These are phyloP conservation scores for Archilochus colubris DNA, from an alignment of 2,113 vertebrate species.

Conservation along the genomic window DNA sequence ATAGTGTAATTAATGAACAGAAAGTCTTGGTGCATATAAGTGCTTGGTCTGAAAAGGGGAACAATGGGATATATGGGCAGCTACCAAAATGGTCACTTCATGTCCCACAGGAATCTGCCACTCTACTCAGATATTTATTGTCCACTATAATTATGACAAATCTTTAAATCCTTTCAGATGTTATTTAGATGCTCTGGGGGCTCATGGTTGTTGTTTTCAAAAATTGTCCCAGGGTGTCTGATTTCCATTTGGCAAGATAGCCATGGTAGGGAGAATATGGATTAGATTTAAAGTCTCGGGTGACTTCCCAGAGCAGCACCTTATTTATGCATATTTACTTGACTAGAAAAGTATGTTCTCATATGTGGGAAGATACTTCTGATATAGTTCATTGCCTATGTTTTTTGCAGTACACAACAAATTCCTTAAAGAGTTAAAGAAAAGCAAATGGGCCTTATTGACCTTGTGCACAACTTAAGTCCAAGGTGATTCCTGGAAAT, in stretches of 20 bases:
- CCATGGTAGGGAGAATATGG: neutral
- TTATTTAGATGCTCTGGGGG: neutral
- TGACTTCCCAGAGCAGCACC: neutral
- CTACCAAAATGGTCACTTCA: neutral
- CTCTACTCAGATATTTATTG: slow-evolving; percentile 19
- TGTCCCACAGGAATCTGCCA: neutral
- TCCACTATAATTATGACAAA: neutral
- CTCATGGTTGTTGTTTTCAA: neutral
- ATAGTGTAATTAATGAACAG: neutral
- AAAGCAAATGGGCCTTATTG: neutral
- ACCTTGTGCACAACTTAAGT: neutral
- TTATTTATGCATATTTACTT: neutral
- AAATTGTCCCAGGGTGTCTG: neutral
- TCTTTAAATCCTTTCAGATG: slow-evolving; percentile 17
- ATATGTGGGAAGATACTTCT: neutral
- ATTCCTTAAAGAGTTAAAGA: neutral
- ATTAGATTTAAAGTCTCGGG: neutral
- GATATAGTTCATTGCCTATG: neutral
- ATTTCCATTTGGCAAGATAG: neutral
- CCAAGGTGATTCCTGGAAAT: neutral
- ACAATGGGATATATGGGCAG: neutral
- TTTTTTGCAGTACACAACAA: neutral
- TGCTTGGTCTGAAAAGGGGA: neutral
- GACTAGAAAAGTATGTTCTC: neutral
- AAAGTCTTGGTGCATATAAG: neutral